Evolutionary conservation across 1,140 invertebrate genomes (phyloP).

Genomic region (Vanessa atalanta): DNA sequence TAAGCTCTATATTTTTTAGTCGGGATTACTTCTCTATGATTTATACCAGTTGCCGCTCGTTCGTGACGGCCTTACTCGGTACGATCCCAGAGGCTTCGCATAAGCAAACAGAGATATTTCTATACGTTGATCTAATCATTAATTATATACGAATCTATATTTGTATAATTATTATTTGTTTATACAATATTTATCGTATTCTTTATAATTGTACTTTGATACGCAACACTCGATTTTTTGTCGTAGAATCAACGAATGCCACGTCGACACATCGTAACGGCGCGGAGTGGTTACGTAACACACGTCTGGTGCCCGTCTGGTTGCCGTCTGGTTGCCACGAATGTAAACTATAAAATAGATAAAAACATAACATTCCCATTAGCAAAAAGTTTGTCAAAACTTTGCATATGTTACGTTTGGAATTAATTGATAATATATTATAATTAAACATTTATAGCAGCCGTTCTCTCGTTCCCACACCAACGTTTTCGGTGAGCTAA

Average conservation of each 20-base stretch:
- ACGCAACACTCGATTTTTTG: not conserved
- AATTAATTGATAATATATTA: slow-evolving; percentile 23
- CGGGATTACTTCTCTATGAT: slow-evolving; percentile 28
- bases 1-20: slow-evolving; percentile 16
- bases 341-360: slow-evolving; percentile 19
- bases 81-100: not conserved
- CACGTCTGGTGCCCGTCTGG: slow-evolving; percentile 39
- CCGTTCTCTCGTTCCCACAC: slow-evolving; percentile 23
- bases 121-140: too few relatives aligned
- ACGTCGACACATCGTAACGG: too few relatives aligned
- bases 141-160: too few relatives aligned
- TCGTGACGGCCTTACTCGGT: not conserved
- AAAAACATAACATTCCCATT: slow-evolving; percentile 22
- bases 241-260: not conserved
- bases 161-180: too few relatives aligned
- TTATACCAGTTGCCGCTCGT: slow-evolving; percentile 19
- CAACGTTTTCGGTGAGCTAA: slow-evolving; percentile 1
- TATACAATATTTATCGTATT: too few relatives aligned
- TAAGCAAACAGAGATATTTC: not conserved
- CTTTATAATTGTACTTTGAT: too few relatives aligned
- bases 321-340: slow-evolving; percentile 36
- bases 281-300: slow-evolving; percentile 17
- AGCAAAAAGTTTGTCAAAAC: slow-evolving; percentile 14
- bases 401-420: slow-evolving; percentile 11
- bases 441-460: slow-evolving; percentile 15